A percentile compares a stretch with the other conserved stretches of the same genome.
phyloP scores from a whole-genome alignment of 2,113 vertebrate genomes.

The Chlamydotis undulata region DNA sequence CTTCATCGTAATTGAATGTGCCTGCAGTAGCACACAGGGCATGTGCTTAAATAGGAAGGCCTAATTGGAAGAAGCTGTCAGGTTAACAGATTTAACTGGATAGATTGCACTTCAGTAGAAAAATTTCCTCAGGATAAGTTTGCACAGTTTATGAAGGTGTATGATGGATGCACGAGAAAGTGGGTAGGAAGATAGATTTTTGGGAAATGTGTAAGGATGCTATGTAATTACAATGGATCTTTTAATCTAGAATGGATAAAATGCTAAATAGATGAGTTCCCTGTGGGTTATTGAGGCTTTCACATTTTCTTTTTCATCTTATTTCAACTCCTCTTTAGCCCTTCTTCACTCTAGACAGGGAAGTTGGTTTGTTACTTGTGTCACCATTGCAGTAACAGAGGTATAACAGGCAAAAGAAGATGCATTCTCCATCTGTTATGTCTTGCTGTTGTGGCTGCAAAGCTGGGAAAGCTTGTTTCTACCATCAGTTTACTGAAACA shows the following conservation, averaged over 20 bases:
- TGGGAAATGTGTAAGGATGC: background rate
- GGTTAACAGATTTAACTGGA: conserved; percentile 35
- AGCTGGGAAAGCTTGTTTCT: background rate
- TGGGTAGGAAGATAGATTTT: background rate
- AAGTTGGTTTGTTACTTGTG: background rate
- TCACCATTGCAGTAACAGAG: background rate
- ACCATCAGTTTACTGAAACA: background rate
- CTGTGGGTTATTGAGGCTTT: background rate
- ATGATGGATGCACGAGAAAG: background rate
- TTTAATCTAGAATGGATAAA: background rate
- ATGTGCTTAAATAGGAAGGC: background rate
- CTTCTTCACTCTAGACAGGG: background rate
- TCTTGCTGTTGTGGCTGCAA: background rate
- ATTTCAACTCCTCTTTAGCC: background rate
- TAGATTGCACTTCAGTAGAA: conserved; percentile 9
- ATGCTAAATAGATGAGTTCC: background rate
- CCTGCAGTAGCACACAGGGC: background rate
- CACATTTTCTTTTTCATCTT: background rate
- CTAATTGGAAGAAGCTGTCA: conserved; percentile 50
- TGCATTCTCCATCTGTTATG: background rate
- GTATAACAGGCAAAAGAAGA: background rate
- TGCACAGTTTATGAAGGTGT: background rate
- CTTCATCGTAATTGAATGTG: conserved; percentile 20
- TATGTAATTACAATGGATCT: background rate
- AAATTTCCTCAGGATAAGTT: background rate